These are phyloP conservation scores for Blera fallax DNA, from an alignment of 2,888 invertebrate genomes.

Conservation along the genomic window DNA sequence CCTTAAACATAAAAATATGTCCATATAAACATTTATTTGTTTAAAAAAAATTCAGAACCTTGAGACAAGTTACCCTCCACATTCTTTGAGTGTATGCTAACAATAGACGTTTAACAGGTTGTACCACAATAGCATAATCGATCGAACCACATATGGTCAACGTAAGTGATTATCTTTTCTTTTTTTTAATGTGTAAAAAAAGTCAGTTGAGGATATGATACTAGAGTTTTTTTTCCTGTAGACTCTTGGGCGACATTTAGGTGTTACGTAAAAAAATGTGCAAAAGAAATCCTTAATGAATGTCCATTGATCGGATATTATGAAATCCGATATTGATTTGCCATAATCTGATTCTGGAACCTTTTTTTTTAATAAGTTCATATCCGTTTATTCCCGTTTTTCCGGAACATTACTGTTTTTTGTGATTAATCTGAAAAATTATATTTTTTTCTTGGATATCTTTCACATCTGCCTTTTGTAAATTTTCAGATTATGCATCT, in stretches of 20 bases:
- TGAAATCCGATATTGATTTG: conserved; percentile 58
- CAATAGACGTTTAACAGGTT: conserved; percentile 74
- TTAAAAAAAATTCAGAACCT: conserved; percentile 23
- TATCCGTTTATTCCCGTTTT: conserved; percentile 71
- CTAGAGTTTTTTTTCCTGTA: conserved; percentile 29
- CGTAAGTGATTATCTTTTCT: conserved; percentile 70
- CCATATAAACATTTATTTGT: conserved; percentile 64
- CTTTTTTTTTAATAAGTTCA: conserved; percentile 24
- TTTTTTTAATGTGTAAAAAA: conserved; percentile 75
- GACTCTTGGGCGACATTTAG: conserved; percentile 63
- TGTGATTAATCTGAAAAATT: background rate
- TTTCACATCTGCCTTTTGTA: conserved; percentile 45
- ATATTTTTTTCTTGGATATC: background rate
- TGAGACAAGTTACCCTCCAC: conserved; percentile 19
- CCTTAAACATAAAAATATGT: conserved; percentile 30
- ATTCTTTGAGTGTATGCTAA: background rate
- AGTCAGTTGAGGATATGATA: conserved; percentile 1
- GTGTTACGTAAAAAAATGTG: background rate
- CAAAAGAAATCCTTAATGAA: conserved; percentile 34
- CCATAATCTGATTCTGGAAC: conserved; percentile 50
- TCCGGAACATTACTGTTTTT: conserved; percentile 73
- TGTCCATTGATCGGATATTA: conserved; percentile 58
- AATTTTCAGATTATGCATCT: conserved; percentile 56
- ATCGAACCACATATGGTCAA: conserved; percentile 74
- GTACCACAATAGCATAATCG: conserved; percentile 77